Base-by-base conservation (phyloP, 2,113 vertebrate genomes). In the Chiloscyllium plagiosum region DNA sequence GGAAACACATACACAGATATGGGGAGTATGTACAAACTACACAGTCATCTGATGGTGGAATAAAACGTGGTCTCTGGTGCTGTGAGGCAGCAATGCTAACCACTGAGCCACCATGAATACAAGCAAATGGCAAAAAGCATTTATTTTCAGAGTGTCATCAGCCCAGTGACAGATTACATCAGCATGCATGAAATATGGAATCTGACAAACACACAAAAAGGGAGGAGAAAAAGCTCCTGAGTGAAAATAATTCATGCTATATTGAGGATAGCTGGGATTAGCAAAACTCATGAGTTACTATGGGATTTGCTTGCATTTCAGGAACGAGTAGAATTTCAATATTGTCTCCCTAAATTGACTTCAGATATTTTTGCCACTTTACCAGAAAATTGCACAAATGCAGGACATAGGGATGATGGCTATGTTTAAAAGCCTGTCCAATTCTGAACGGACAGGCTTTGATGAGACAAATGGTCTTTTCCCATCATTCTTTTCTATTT, bases 211-310 rank as follows among this genome's bases (percentile, higher is more conserved):
- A 5, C 52, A 65, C 15, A n/a, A 92, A 76, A 92, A 65, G 52
- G 29, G 56, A 92, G 87, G 56, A 65, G 52, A 29, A 65, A 13
- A 92, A n/a, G 52, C 33, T 92, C 52, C 56, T 65, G 29, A 92
- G 15, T 65, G 56, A 33, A 7, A 29, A 61, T 26, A 92, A n/a
- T 65, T 92, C 52, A 92, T 92, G 29, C 52, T 92, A 61, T 92
- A 92, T 56, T 29, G 29, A 89, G 50, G 86, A 13, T 56, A 92
- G 56, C 87, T 65, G 87, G 52, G 15, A 92, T 92, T 61, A 92
- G 52, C 52, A 92, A 92, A n/a, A 92, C 87, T 65, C 52, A 50
- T 33, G 56, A 92, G 52, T 92, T 92, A 92, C 87, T 65, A 13
- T n/a, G 87, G 26, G 56, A 22, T 65, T n/a, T n/a, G 29, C 15